A percentile compares a stretch with the other conserved stretches of the same genome.
These are phyloP conservation scores for Pseudopodoces humilis DNA, from an alignment of 2,113 vertebrate species.

Conservation along the genomic window DNA sequence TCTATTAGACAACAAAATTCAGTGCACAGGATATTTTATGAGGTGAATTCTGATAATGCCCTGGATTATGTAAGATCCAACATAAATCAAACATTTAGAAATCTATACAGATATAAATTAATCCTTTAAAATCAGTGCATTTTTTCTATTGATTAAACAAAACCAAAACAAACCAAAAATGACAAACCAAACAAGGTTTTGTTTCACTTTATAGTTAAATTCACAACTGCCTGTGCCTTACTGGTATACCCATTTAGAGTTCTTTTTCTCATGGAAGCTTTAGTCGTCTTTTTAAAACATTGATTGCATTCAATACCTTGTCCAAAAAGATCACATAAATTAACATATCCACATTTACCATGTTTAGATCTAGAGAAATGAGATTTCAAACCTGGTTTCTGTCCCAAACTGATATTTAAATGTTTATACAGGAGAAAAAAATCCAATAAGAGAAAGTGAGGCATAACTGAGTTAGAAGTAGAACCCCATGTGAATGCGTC, in stretches of 20 bases:
- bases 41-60: not conserved
- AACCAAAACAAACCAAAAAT: not conserved
- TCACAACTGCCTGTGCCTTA: not conserved
- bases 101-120: not conserved
- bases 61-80: not conserved
- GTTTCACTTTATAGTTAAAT: not conserved
- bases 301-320: not conserved
- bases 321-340: not conserved
- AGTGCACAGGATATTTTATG: not conserved
- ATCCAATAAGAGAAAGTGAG: not conserved
- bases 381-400: not conserved
- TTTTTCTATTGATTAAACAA: not conserved
- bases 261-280: not conserved
- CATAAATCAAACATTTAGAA: not conserved
- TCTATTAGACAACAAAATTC: not conserved
- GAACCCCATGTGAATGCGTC: accelerated
- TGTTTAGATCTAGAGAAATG: not conserved
- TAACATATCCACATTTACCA: accelerated
- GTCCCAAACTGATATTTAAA: not conserved
- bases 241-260: not conserved
- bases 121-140: not conserved
- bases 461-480: not conserved
- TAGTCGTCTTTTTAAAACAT: not conserved
- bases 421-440: not conserved
- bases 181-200: not conserved